Conservation (phyloP, 1,140 invertebrate species). For the Araneus ventricosus region DNA sequence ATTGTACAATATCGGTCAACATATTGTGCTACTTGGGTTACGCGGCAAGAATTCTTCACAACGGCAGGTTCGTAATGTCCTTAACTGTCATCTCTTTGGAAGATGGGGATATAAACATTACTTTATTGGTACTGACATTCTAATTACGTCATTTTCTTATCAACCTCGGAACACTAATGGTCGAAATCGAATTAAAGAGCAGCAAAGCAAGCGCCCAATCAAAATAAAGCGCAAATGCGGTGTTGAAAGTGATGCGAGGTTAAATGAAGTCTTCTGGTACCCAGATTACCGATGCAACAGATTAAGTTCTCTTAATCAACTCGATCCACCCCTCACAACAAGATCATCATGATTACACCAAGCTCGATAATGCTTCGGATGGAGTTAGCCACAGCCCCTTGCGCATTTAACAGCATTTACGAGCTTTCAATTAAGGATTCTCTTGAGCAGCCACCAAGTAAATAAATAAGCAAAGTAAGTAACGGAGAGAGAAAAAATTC, state of each 20-base stretch:
- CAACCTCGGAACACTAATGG: background rate
- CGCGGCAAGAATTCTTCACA: too few relatives aligned
- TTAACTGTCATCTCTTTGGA: too few relatives aligned
- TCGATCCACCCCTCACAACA: slow-evolving; percentile 33
- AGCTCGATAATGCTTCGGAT: slow-evolving; percentile 16
- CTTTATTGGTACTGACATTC: background rate
- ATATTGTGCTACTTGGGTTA: too few relatives aligned
- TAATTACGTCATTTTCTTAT: slow-evolving; percentile 22
- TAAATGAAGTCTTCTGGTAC: slow-evolving; percentile 47
- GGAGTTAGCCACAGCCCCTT: background rate
- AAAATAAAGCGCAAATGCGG: background rate
- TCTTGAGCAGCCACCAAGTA: slow-evolving; percentile 4
- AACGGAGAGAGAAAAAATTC: slow-evolving; percentile 3
- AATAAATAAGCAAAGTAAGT: slow-evolving; percentile 38
- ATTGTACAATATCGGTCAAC: too few relatives aligned
- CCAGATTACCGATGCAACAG: slow-evolving; percentile 54
- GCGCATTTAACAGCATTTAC: slow-evolving; percentile 39
- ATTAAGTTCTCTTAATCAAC: slow-evolving; percentile 64
- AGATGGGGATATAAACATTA: too few relatives aligned
- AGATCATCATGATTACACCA: slow-evolving; percentile 64
- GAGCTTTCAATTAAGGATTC: slow-evolving; percentile 61
- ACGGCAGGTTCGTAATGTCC: too few relatives aligned
- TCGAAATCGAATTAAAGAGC: slow-evolving; percentile 22
- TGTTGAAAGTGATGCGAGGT: background rate
- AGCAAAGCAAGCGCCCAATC: background rate